A percentile compares a stretch with the other conserved stretches of the same genome.
Conservation (phyloP, 2,797 vertebrate species). For the Halcyon chelicuti region DNA sequence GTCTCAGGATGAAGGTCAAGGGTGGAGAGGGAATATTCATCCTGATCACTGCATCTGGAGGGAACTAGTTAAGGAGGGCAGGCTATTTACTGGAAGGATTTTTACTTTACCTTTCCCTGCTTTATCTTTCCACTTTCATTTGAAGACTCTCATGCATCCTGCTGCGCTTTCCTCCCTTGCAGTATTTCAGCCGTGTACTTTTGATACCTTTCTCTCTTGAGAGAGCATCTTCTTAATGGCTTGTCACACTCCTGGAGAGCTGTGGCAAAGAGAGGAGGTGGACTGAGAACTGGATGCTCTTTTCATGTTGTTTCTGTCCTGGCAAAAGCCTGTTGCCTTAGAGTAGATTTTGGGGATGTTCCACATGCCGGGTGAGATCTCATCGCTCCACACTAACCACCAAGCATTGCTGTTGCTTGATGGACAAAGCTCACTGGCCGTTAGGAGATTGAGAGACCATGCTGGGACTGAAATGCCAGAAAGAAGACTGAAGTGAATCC, state of each 20-base stretch:
- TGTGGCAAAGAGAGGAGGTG: background rate
- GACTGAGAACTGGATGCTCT: background rate
- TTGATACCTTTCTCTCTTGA: background rate
- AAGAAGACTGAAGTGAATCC: background rate
- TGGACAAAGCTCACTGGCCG: background rate
- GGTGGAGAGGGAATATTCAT: background rate
- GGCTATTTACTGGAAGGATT: background rate
- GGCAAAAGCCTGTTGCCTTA: background rate
- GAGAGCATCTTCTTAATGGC: background rate
- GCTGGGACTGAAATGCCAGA: background rate
- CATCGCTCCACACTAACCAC: background rate
- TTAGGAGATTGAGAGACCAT: background rate
- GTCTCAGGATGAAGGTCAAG: background rate
- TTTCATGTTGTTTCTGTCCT: background rate
- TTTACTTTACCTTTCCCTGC: background rate
- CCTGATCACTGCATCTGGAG: background rate
- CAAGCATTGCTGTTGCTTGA: background rate
- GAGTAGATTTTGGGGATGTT: background rate
- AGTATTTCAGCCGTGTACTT: background rate
- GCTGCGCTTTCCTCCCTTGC: background rate
- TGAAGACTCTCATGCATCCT: background rate
- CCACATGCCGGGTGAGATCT: background rate
- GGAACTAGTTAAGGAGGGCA: background rate
- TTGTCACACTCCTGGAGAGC: background rate
- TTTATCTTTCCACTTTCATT: background rate